A percentile compares a stretch with the other conserved stretches of the same genome.
phyloP scores from a whole-genome alignment of 1,140 invertebrate species.

The Dreissena rostriformis region DNA sequence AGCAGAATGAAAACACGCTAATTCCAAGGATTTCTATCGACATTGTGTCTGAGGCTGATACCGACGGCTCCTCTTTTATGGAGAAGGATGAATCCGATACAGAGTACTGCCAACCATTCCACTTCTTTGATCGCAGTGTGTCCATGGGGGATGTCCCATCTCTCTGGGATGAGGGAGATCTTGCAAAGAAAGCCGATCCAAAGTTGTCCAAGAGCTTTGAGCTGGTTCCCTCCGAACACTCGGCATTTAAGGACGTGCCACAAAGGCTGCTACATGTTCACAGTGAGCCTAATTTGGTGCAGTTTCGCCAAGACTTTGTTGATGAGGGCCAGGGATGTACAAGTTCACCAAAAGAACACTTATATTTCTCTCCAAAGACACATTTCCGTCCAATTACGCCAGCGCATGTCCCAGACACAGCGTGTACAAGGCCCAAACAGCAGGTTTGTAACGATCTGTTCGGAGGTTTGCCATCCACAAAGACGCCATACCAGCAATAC shows the following conservation, averaged over 20 bases:
- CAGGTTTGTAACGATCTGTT: constrained; percentile 58
- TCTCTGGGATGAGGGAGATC: constrained; percentile 49
- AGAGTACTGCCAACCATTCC: constrained; percentile 10
- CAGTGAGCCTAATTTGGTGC: constrained; percentile 67
- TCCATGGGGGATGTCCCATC: constrained; percentile 62
- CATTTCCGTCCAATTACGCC: constrained; percentile 73
- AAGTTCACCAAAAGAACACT: constrained; percentile 62
- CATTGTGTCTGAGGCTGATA: constrained; percentile 54
- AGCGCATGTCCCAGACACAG: constrained; percentile 51
- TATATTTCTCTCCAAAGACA: constrained; percentile 72
- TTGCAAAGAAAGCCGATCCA: constrained; percentile 21
- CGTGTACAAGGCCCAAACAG: constrained; percentile 9
- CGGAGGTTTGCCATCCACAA: constrained; percentile 63
- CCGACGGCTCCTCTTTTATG: constrained; percentile 52
- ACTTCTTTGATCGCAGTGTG: constrained; percentile 56
- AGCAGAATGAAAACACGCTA: constrained; percentile 55
- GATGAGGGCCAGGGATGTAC: constrained; percentile 17
- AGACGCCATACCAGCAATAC: constrained; percentile 68
- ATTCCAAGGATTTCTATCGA: constrained; percentile 66
- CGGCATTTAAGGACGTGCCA: constrained; percentile 72
- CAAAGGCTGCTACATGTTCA: constrained; percentile 66
- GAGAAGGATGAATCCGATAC: constrained; percentile 45
- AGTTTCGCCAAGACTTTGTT: constrained; percentile 34
- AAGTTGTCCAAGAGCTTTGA: constrained; percentile 68
- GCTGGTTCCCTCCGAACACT: constrained; percentile 68